Base-by-base conservation (phyloP, 2,888 invertebrate genomes). In the Drosophila bunnanda region DNA sequence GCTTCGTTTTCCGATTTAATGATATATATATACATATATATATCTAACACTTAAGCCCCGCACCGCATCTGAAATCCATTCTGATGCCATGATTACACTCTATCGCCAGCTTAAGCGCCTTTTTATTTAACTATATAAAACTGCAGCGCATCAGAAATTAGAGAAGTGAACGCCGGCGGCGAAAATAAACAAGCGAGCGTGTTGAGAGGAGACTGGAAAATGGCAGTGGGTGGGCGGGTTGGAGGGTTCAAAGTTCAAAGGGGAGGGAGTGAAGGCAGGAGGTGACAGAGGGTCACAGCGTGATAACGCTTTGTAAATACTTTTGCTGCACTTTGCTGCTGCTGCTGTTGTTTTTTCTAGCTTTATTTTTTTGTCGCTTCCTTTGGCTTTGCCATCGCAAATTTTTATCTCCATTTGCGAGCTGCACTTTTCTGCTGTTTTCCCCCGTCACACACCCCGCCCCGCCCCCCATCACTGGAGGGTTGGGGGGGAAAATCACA, bases 241-340 rank as follows among this genome's bases (percentile, higher is more conserved):
- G 7, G 43, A 25, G 50, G 41, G 64, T 34, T 75, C 81, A 85
- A 60, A 83, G 80, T 81, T 87, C 83, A 74, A 54, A 72, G 55
- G 46, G 48, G 64, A 44, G 34, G 34, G 41, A 39, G 43, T 32
- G 32, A n/a, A 20, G 44, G 74, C 65, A 38, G 62, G 43, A 71
- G 82, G 76, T 74, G 73, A 77, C 68, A 57, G 62, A 34, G 56
- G 56, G 85, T 76, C 75, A 73, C 80, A 88, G 86, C 89, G 81
- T 78, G 83, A 84, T 84, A 84, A 83, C 88, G 87, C 83, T 83
- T 88, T 86, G 83, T 88, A 83, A 83, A 83, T 83, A 83, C 89
- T 83, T 87, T 86, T 87, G 84, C 84, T 88, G 89, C 88, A 84
- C 89, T 89, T 88, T 88, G 84, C 84, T 46, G 71, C 77, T 75